Conservation (phyloP, 2,113 vertebrate species). For the Microcebus tavaratra region DNA sequence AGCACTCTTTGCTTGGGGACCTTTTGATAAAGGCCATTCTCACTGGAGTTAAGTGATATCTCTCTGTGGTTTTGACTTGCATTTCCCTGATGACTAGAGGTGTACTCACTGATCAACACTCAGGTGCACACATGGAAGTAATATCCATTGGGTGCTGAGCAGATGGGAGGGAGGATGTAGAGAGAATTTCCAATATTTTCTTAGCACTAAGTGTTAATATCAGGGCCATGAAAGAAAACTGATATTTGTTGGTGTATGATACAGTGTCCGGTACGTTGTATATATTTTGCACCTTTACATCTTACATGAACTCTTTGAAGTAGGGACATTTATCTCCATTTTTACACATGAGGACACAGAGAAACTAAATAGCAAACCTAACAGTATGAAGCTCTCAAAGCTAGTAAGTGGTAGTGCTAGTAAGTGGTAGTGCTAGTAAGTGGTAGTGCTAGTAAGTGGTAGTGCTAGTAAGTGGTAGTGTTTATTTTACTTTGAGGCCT, state of each 20-base stretch:
- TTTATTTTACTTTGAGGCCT: background rate
- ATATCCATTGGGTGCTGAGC: too few species aligned
- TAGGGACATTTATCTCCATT: background rate
- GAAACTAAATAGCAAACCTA: background rate
- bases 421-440: too few species aligned
- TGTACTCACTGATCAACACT: too few species aligned
- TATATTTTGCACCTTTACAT: background rate
- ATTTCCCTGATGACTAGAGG: too few species aligned
- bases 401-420: rapidly evolving
- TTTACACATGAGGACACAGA: background rate
- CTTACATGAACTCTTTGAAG: background rate
- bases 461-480: rapidly evolving
- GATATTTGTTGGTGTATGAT: rapidly evolving
- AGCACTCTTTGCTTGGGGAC: too few species aligned
- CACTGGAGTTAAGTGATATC: too few species aligned
- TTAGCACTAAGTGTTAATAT: background rate
- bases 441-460: rapidly evolving
- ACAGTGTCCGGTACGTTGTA: background rate
- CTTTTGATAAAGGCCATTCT: too few species aligned
- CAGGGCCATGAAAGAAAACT: too few species aligned
- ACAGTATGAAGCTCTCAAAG: background rate
- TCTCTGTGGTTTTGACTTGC: too few species aligned
- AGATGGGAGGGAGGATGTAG: too few species aligned
- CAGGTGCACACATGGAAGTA: too few species aligned
- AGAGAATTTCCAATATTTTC: background rate